Evolutionary conservation across 35 echinoderm and acorn worm genomes (phyloP).

Genomic region (Nesometra sesokonis): DNA sequence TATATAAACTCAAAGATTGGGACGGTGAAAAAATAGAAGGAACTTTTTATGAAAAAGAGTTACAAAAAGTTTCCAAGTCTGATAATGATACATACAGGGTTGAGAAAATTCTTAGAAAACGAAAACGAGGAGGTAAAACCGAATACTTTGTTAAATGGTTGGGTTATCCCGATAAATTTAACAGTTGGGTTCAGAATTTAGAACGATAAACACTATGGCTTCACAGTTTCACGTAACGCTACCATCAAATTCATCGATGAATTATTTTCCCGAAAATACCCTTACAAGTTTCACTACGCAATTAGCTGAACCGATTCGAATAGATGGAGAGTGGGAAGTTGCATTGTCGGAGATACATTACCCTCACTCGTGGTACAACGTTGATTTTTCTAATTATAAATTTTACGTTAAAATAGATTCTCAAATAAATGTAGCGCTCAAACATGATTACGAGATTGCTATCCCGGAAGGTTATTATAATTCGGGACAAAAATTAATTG

Average conservation of each 20-base stretch:
- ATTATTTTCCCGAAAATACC: slow-evolving; percentile 41
- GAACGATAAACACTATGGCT: slow-evolving; percentile 14
- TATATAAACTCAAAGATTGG: slow-evolving; percentile 55
- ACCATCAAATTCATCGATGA: slow-evolving; percentile 20
- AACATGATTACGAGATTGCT: not conserved
- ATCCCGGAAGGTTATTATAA: slow-evolving; percentile 21
- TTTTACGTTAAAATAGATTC: slow-evolving; percentile 3
- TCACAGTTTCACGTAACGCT: slow-evolving; percentile 44
- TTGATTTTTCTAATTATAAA: slow-evolving; percentile 15
- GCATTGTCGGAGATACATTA: slow-evolving; percentile 29
- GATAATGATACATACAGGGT: slow-evolving; percentile 33
- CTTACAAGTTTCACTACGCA: slow-evolving; percentile 29
- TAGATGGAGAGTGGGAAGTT: slow-evolving; percentile 19
- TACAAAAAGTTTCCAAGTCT: slow-evolving; percentile 33
- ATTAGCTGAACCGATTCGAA: slow-evolving; percentile 15
- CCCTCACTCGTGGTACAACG: slow-evolving; percentile 24
- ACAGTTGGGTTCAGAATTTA: slow-evolving; percentile 44
- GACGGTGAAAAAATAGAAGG: slow-evolving; percentile 36
- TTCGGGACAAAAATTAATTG: not conserved
- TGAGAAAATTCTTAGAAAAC: slow-evolving; percentile 43
- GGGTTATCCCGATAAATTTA: slow-evolving; percentile 61
- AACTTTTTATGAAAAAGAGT: slow-evolving; percentile 35
- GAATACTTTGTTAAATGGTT: slow-evolving; percentile 73
- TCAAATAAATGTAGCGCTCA: not conserved
- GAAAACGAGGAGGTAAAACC: slow-evolving; percentile 18